Evolutionary conservation across 2,113 vertebrate species (phyloP).

Genomic region (Rhinoptilus africanus): DNA sequence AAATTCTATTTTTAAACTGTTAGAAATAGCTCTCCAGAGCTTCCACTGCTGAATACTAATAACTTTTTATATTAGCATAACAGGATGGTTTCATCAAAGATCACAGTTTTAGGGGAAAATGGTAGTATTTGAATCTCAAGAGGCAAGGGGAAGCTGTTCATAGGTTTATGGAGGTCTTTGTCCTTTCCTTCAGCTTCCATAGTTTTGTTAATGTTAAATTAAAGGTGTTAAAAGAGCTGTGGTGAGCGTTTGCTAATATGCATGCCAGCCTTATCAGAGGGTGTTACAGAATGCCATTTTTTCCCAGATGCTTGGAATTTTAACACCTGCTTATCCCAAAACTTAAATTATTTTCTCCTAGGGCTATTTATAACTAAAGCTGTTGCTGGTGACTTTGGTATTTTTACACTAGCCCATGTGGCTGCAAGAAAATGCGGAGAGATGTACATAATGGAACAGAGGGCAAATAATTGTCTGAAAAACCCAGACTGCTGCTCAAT

Average conservation of each 20-base stretch:
- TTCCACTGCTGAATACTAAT: conserved; percentile 41
- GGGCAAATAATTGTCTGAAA: conserved; percentile 10
- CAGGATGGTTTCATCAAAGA: conserved; percentile 52
- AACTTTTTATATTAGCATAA: conserved; percentile 37
- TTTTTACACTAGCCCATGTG: not conserved
- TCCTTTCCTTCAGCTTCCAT: not conserved
- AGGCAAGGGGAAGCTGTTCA: not conserved
- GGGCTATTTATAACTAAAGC: conserved; percentile 42
- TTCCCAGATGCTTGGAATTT: conserved; percentile 39
- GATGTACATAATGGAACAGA: conserved; percentile 7
- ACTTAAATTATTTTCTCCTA: conserved; percentile 43
- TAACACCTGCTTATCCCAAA: conserved; percentile 40
- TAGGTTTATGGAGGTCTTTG: not conserved
- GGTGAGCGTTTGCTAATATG: not conserved
- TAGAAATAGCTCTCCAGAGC: conserved; percentile 40
- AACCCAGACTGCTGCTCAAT: conserved; percentile 34
- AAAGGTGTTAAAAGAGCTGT: not conserved
- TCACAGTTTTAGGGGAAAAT: not conserved
- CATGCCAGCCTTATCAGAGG: conserved; percentile 12
- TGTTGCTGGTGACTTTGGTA: conserved; percentile 15
- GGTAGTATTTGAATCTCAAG: conserved; percentile 5
- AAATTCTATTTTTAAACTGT: conserved; percentile 41
- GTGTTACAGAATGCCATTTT: not conserved
- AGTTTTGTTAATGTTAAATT: conserved; percentile 35
- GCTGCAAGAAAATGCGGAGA: not conserved